Evolutionary conservation across 2,888 invertebrate species (phyloP).

Genomic region (Tholera decimalis): DNA sequence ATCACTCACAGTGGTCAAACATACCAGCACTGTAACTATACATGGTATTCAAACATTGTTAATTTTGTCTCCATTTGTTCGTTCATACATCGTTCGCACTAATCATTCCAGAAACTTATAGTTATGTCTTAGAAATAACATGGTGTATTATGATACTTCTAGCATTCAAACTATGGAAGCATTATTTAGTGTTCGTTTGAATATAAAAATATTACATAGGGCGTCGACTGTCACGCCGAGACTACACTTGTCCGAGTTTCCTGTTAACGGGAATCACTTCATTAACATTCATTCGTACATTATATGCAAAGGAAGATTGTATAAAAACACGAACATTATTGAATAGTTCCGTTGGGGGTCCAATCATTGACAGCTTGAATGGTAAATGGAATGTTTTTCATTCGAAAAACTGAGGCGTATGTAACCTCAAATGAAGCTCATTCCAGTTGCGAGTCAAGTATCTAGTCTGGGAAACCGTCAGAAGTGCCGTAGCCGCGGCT

Average conservation of each 20-base stretch:
- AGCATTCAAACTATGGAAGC: conserved; percentile 55
- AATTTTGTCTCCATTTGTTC: conserved; percentile 82
- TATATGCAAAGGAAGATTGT: conserved; percentile 52
- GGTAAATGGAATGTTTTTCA: conserved; percentile 59
- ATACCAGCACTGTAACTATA: conserved; percentile 70
- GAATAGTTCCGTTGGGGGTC: conserved; percentile 49
- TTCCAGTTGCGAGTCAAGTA: conserved; percentile 55
- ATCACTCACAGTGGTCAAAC: conserved; percentile 80
- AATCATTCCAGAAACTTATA: conserved; percentile 68
- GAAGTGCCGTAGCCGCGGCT: conserved; percentile 34
- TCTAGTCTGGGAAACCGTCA: conserved; percentile 42
- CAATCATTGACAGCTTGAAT: conserved; percentile 48
- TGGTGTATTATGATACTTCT: conserved; percentile 70
- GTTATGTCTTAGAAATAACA: conserved; percentile 73
- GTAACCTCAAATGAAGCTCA: conserved; percentile 60
- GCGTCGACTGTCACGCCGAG: conserved; percentile 35
- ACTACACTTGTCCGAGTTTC: conserved; percentile 48
- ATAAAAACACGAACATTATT: conserved; percentile 55
- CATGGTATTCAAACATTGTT: conserved; percentile 52
- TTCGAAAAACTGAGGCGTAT: conserved; percentile 65
- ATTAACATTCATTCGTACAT: conserved; percentile 49
- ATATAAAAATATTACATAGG: conserved; percentile 52
- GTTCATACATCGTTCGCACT: conserved; percentile 71
- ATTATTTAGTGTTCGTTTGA: conserved; percentile 41
- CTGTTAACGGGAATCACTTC: conserved; percentile 29